Evolutionary conservation across 1,140 invertebrate genomes (phyloP).

Genomic region (Trachymyrmex septentrionalis): DNA sequence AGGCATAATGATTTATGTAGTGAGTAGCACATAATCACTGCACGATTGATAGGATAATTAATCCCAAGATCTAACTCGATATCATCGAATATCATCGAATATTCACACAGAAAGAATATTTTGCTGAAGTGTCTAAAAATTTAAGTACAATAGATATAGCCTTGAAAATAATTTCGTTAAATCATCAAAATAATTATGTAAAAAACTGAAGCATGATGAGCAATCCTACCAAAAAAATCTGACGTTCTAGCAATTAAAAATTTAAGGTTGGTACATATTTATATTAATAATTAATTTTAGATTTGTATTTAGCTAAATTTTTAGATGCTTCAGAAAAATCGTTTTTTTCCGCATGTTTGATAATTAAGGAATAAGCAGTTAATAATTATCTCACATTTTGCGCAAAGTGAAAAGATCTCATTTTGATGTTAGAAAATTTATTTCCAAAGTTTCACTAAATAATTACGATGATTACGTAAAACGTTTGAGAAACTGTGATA

Average conservation of each 20-base stretch:
- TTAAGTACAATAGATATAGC: too few relatives aligned
- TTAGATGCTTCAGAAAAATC: too few relatives aligned
- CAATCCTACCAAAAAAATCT: too few relatives aligned
- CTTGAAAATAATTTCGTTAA: too few relatives aligned
- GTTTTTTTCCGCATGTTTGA: too few relatives aligned
- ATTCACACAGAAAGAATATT: background rate
- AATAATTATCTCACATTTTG: background rate
- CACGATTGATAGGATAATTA: background rate
- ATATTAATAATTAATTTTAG: too few relatives aligned
- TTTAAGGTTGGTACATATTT: too few relatives aligned
- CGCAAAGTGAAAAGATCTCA: background rate
- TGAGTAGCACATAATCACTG: constrained; percentile 6
- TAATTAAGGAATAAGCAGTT: constrained; percentile 16
- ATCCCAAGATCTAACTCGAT: background rate
- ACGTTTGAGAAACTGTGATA: background rate
- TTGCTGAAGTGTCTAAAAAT: too few relatives aligned
- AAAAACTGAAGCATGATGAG: too few relatives aligned
- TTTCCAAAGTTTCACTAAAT: constrained; percentile 3
- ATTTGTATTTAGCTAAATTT: too few relatives aligned
- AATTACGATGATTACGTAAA: background rate
- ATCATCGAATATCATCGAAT: constrained; percentile 4
- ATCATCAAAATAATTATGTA: background rate
- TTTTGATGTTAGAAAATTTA: background rate
- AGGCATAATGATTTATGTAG: constrained; percentile 7
- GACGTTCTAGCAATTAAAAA: too few relatives aligned